Conservation (phyloP, 2,113 vertebrate genomes). For the Xiphorhynchus elegans region DNA sequence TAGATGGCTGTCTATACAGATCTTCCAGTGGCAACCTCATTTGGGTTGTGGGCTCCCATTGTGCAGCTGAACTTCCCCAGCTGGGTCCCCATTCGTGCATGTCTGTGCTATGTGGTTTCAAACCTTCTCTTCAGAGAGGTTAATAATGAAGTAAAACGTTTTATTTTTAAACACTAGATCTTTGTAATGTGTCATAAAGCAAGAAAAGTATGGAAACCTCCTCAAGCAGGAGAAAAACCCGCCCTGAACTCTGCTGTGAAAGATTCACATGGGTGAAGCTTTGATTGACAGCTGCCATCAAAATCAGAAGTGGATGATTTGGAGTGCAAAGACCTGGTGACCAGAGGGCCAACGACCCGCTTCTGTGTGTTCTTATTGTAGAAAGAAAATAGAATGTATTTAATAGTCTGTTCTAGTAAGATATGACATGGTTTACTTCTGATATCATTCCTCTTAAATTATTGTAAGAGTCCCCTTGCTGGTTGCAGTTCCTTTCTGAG, state of each 20-base stretch:
- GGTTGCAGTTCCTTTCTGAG: not conserved
- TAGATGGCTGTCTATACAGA: not conserved
- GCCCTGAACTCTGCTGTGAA: not conserved
- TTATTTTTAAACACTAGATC: not conserved
- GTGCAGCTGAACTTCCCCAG: not conserved
- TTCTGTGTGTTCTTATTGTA: not conserved
- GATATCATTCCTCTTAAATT: constrained; percentile 46
- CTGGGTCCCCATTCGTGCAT: not conserved
- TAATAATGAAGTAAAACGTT: not conserved
- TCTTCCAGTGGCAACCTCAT: not conserved
- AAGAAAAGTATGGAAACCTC: not conserved
- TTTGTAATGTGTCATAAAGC: not conserved
- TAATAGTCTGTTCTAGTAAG: constrained; percentile 13
- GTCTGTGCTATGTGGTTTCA: not conserved
- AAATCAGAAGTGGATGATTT: not conserved
- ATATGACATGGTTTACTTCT: not conserved
- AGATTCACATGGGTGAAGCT: not conserved
- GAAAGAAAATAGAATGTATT: not conserved
- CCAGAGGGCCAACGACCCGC: not conserved
- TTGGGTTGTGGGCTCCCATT: not conserved
- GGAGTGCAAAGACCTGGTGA: not conserved
- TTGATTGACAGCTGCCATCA: not conserved
- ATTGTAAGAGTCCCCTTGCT: not conserved
- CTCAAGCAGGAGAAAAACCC: not conserved
- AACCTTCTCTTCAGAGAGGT: not conserved